These are phyloP conservation scores for Chymomyza costata DNA, from an alignment of 1,140 invertebrate species.

Conservation along the genomic window DNA sequence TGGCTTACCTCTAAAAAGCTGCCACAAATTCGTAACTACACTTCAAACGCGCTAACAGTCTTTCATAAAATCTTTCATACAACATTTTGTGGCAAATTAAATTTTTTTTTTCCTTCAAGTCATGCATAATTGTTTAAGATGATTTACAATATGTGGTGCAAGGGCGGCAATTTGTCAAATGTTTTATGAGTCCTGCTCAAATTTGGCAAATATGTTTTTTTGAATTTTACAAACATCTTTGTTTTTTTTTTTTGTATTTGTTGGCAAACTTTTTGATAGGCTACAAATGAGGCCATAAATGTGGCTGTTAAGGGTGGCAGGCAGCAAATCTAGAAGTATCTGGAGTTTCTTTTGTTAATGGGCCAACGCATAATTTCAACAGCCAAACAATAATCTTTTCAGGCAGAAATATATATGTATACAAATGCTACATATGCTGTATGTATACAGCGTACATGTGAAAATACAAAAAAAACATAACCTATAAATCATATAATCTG, in stretches of 20 bases:
- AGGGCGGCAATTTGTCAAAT: constrained; percentile 20
- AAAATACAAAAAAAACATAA: constrained; percentile 22
- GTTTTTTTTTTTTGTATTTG: background rate
- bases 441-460: too few relatives aligned
- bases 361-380: constrained; percentile 63
- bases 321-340: too few relatives aligned
- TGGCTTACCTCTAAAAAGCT: too few relatives aligned
- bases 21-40: too few relatives aligned
- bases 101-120: constrained; percentile 31
- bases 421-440: too few relatives aligned
- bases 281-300: too few relatives aligned
- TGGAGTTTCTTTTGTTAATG: constrained; percentile 15
- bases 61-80: too few relatives aligned
- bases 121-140: constrained; percentile 58
- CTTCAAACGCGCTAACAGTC: too few relatives aligned
- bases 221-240: constrained; percentile 12
- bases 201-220: constrained; percentile 54
- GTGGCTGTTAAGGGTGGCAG: too few relatives aligned
- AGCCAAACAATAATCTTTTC: constrained; percentile 68
- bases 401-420: too few relatives aligned
- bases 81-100: constrained; percentile 38
- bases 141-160: constrained; percentile 48
- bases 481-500: constrained; percentile 73
- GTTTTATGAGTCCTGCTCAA: constrained; percentile 40
- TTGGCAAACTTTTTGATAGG: too few relatives aligned